Conservation (phyloP, 2,113 vertebrate genomes). For the Ammodramus savannarum region DNA sequence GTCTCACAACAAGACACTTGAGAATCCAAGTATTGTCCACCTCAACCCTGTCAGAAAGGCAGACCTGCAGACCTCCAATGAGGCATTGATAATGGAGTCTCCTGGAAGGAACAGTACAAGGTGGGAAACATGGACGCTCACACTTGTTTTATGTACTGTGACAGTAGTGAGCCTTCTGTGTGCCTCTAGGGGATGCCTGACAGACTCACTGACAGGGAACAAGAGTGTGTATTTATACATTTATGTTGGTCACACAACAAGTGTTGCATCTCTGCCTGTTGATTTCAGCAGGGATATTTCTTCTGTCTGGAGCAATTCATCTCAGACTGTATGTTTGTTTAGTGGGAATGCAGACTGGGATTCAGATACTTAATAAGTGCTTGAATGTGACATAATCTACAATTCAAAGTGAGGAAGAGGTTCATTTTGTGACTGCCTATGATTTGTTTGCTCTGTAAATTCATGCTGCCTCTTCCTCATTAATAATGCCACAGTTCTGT, state of each 20-base stretch:
- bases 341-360: neutral
- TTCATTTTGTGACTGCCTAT: neutral
- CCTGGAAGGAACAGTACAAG: neutral
- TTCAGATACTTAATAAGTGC: neutral
- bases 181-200: neutral
- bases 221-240: neutral
- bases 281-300: neutral
- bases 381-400: neutral
- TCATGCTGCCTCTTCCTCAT: neutral
- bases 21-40: neutral
- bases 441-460: neutral
- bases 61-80: neutral
- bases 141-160: neutral
- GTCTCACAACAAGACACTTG: neutral
- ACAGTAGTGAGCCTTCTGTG: neutral
- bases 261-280: neutral
- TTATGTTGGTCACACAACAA: neutral
- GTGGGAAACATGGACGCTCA: neutral
- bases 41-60: fast-evolving
- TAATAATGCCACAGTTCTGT: neutral
- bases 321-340: neutral
- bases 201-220: neutral
- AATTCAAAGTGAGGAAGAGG: neutral
- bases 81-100: neutral
- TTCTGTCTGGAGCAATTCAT: neutral